Base-by-base conservation (phyloP, 2,888 invertebrate species). In the Seira sanloemensis region DNA sequence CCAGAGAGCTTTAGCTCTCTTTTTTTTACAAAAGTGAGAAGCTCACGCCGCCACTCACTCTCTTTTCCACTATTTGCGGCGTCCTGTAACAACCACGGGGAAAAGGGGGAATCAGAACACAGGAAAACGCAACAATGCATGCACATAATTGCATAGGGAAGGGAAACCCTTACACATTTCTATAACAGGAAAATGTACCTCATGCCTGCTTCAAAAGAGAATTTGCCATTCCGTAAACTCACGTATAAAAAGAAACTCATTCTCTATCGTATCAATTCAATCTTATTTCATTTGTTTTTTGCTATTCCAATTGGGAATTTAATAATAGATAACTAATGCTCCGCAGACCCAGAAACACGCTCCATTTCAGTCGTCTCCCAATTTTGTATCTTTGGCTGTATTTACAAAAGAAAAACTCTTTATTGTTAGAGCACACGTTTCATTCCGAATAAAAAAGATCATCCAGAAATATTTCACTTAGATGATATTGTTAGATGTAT, bases 271-370 rank as follows among this genome's bases (percentile, higher is more conserved):
- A 81, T 71, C 82, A 76, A 78, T 86, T 80, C 85, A 85, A 86
- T 85, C 85, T 87, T 86, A 86, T 86, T 86, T 86, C 87, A 86
- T 86, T 86, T 86, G 84, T 85, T 88, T 88, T 88, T 79, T 84
- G 84, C 85, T 84, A 86, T 86, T 88, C 86, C 88, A 88, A 88
- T 88, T 88, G 88, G 86, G 88, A 86, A 88, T 88, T 88, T 88
- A 88, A 88, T 87, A 87, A 87, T 88, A 86, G 84, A 87, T 87
- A 87, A 87, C 86, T 78, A 75, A 73, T 74, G 78, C n/a, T 50
- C 50, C 16, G 16, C n/a, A 50, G 50, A 50, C 2, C 50, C 50
- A 50, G n/a, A n/a, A n/a, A n/a, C n/a, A n/a, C n/a, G n/a, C n/a
- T n/a, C n/a, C n/a, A n/a, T n/a, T n/a, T n/a, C n/a, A n/a, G n/a